These are phyloP conservation scores for Hipparchia semele DNA, from an alignment of 2,888 invertebrate genomes.

Conservation along the genomic window DNA sequence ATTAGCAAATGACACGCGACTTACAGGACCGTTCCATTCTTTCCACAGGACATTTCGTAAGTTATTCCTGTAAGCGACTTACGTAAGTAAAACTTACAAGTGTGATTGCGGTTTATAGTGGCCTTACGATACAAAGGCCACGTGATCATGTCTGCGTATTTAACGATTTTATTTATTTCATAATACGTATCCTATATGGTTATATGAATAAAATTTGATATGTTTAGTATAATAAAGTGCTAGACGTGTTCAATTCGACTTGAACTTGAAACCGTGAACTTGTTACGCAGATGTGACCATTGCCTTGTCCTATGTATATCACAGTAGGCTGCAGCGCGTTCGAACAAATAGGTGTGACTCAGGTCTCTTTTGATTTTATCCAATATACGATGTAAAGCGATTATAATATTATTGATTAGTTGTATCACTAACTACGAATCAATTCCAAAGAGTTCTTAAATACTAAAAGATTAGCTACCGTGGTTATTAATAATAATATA, in stretches of 20 bases:
- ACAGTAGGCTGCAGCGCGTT: constrained; percentile 6
- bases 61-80: too few species aligned
- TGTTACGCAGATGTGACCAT: constrained; percentile 11
- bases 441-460: constrained; percentile 46
- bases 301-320: constrained; percentile 3
- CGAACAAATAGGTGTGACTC: background rate
- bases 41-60: too few species aligned
- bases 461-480: constrained; percentile 31
- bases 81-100: too few species aligned
- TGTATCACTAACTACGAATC: constrained; percentile 37
- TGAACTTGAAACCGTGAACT: background rate
- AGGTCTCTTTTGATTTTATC: constrained; percentile 23
- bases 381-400: constrained; percentile 30
- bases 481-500: constrained; percentile 24
- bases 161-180: background rate
- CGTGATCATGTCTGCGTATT: constrained; percentile 16
- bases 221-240: background rate
- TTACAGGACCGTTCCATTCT: too few species aligned
- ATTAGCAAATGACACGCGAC: too few species aligned
- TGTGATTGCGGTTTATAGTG: too few species aligned
- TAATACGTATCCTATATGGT: background rate
- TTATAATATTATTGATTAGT: constrained; percentile 29
- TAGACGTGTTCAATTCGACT: background rate
- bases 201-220: constrained; percentile 5
- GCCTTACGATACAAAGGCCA: background rate